Evolutionary conservation across 2,888 invertebrate species (phyloP).

Genomic region (Oscheius onirici): DNA sequence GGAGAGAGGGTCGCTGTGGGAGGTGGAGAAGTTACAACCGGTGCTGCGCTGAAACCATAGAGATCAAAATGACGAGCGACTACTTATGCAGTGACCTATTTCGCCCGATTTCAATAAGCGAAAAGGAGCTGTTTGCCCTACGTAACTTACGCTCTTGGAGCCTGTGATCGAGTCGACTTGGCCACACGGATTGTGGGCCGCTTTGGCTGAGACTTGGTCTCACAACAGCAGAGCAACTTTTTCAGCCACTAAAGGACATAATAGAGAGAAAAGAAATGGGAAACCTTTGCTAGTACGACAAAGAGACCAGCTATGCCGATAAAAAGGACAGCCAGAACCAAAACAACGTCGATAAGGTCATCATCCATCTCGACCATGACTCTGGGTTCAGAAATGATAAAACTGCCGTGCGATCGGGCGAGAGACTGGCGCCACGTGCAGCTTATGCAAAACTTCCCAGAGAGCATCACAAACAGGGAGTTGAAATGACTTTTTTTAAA

Average conservation of each 20-base stretch:
- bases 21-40: not conserved
- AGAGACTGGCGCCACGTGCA: conserved; percentile 16
- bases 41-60: conserved; percentile 3
- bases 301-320: conserved; percentile 11
- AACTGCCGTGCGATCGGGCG: not conserved
- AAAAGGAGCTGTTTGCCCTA: too few species aligned
- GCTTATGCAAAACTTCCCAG: not conserved
- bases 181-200: conserved; percentile 19
- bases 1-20: too few species aligned
- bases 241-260: conserved; percentile 2
- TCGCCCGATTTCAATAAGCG: not conserved
- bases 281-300: conserved; percentile 14
- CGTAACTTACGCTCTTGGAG: not conserved
- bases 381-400: too few species aligned
- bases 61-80: not conserved
- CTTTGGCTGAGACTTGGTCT: too few species aligned
- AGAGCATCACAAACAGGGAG: not conserved
- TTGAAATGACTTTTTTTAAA: not conserved
- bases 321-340: conserved; percentile 22
- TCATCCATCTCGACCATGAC: conserved; percentile 23
- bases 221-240: not conserved
- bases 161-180: not conserved
- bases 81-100: too few species aligned
- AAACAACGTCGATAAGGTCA: conserved; percentile 30
- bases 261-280: not conserved